phyloP scores from a whole-genome alignment of 2,797 vertebrate species.

The Labeo calbasu region DNA sequence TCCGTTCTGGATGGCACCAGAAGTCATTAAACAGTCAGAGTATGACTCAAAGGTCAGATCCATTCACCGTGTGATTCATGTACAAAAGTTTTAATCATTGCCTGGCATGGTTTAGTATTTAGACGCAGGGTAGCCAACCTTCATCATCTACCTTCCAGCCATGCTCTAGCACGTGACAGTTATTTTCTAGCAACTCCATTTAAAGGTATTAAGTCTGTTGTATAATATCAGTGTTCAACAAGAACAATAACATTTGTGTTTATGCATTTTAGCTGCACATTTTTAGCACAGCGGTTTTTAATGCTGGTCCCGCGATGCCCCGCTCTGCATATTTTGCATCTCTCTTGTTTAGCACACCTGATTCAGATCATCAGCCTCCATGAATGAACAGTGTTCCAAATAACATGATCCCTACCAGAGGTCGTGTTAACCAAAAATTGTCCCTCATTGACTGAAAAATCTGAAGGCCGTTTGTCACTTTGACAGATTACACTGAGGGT shows the following conservation, averaged over 20 bases:
- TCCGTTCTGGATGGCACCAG: slow-evolving; percentile 99
- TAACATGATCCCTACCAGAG: too few relatives aligned
- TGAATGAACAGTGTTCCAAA: too few relatives aligned
- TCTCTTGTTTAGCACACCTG: too few relatives aligned
- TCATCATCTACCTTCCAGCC: too few relatives aligned
- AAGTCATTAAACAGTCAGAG: slow-evolving; percentile 97
- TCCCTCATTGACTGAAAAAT: too few relatives aligned
- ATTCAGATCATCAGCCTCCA: too few relatives aligned
- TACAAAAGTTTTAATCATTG: not conserved
- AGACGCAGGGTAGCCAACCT: too few relatives aligned
- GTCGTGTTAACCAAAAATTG: too few relatives aligned
- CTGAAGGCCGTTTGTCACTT: too few relatives aligned
- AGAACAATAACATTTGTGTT: slow-evolving; percentile 18
- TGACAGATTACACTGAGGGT: too few relatives aligned
- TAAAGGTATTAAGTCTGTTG: not conserved
- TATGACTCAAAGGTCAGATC: slow-evolving; percentile 95
- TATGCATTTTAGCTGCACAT: not conserved
- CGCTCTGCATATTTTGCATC: too few relatives aligned
- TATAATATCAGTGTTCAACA: not conserved
- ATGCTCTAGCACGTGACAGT: not conserved
- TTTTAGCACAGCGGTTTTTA: not conserved
- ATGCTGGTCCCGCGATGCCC: too few relatives aligned
- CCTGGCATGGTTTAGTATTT: not conserved
- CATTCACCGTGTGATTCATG: not conserved
- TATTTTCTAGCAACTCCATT: not conserved